Evolutionary conservation across 2,888 invertebrate genomes (phyloP).

Genomic region (Achlya flavicornis): DNA sequence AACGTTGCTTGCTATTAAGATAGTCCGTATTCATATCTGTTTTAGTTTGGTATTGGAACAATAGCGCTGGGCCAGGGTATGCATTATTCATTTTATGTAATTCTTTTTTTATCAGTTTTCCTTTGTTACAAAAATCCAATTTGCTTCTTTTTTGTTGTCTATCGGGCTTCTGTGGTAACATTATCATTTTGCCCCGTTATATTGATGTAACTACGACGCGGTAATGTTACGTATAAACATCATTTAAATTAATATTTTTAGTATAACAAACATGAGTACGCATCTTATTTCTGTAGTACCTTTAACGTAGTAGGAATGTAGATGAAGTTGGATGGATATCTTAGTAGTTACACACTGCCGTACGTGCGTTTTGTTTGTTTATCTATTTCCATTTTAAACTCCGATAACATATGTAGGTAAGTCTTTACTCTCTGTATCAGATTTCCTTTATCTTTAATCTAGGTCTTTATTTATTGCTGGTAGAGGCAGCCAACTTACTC

Average conservation of each 20-base stretch:
- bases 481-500: too few relatives aligned
- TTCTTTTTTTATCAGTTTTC: constrained; percentile 5
- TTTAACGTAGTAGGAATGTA: background rate
- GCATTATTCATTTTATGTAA: constrained; percentile 6
- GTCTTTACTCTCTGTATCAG: constrained; percentile 4
- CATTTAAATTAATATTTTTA: background rate
- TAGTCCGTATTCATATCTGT: background rate
- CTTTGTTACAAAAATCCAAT: background rate
- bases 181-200: constrained; percentile 4
- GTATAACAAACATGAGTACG: background rate
- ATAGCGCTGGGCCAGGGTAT: background rate
- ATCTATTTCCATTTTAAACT: background rate
- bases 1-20: background rate
- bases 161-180: background rate
- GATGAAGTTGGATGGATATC: background rate
- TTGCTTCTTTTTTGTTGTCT: constrained; percentile 1
- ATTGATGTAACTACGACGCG: background rate
- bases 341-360: background rate
- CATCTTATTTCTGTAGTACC: background rate
- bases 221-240: constrained; percentile 1
- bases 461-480: background rate
- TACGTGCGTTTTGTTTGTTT: background rate
- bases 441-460: constrained; percentile 1
- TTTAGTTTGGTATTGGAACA: background rate
- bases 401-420: constrained; percentile 1